These are phyloP conservation scores for Pinctada fucata DNA, from an alignment of 2,888 invertebrate species.

Conservation along the genomic window DNA sequence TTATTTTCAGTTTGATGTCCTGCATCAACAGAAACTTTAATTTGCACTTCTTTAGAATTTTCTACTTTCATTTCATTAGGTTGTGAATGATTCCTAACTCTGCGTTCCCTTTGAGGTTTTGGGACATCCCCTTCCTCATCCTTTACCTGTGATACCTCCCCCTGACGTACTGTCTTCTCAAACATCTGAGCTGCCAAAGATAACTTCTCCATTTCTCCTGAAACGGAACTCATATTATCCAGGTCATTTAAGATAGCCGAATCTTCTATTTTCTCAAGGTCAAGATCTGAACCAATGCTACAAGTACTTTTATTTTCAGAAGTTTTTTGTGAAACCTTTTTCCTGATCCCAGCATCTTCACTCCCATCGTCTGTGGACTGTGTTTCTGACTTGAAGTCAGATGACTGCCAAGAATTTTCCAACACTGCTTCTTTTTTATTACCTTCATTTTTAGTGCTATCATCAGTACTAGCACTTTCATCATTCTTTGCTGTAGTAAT, in stretches of 20 bases:
- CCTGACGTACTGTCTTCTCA: no score
- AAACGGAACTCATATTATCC: no score
- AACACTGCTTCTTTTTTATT: neutral
- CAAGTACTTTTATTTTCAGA: neutral
- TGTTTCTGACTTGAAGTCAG: no score
- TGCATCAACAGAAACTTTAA: conserved; percentile 13
- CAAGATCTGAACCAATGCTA: neutral
- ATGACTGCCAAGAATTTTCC: neutral
- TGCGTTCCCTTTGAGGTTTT: conserved; percentile 23
- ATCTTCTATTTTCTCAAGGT: conserved; percentile 12
- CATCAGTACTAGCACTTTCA: neutral
- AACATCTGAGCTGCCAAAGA: no score
- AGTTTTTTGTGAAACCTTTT: neutral
- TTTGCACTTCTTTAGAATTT: conserved; percentile 28
- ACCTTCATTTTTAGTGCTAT: neutral
- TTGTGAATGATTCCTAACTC: conserved; percentile 4
- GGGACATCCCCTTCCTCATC: conserved; percentile 10
- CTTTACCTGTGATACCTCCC: neutral
- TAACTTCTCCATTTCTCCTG: no score
- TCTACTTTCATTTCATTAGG: conserved; percentile 14
- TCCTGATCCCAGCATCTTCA: neutral
- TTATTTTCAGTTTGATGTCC: neutral
- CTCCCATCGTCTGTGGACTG: neutral
- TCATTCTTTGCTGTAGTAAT: neutral
- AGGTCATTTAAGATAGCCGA: neutral